Percentiles rank a stretch among this genome's conserved stretches.
Conservation (phyloP, 2,888 invertebrate genomes). For the Embidobia sp. region DNA sequence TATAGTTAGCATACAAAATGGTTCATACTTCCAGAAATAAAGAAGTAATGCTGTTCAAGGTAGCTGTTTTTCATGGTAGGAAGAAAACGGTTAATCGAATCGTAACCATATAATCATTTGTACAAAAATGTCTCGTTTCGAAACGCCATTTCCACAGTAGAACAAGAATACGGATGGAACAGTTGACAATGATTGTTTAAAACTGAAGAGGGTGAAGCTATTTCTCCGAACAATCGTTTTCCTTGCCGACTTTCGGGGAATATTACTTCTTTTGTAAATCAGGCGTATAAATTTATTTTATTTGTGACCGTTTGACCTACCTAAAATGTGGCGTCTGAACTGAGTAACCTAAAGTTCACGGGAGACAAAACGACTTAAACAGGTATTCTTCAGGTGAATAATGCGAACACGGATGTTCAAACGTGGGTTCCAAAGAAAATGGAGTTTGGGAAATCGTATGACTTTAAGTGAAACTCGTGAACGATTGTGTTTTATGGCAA, state of each 20-base stretch:
- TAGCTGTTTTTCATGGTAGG: no score
- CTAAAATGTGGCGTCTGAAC: slow-evolving; percentile 17
- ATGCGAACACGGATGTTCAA: slow-evolving; percentile 26
- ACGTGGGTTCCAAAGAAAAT: slow-evolving; percentile 26
- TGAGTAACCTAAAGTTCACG: slow-evolving; percentile 39
- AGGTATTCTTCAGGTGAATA: slow-evolving; percentile 37
- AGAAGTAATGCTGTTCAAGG: no score
- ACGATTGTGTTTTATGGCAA: not conserved
- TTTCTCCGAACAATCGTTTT: slow-evolving; percentile 12
- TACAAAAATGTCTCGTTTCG: not conserved
- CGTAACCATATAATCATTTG: no score
- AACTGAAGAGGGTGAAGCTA: slow-evolving; percentile 15
- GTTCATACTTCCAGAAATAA: no score
- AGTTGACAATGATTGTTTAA: slow-evolving; percentile 9
- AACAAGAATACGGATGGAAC: slow-evolving; percentile 3
- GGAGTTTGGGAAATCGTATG: slow-evolving; percentile 5
- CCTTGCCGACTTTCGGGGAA: not conserved
- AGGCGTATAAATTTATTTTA: slow-evolving; percentile 17
- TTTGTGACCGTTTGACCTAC: slow-evolving; percentile 45
- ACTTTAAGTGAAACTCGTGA: not conserved
- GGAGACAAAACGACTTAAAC: slow-evolving; percentile 24
- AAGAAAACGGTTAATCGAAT: no score
- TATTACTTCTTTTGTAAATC: slow-evolving; percentile 7
- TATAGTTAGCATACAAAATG: no score
- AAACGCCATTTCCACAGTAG: not conserved